phyloP scores from a whole-genome alignment of 2,797 vertebrate genomes.

The Labeo calbasu region DNA sequence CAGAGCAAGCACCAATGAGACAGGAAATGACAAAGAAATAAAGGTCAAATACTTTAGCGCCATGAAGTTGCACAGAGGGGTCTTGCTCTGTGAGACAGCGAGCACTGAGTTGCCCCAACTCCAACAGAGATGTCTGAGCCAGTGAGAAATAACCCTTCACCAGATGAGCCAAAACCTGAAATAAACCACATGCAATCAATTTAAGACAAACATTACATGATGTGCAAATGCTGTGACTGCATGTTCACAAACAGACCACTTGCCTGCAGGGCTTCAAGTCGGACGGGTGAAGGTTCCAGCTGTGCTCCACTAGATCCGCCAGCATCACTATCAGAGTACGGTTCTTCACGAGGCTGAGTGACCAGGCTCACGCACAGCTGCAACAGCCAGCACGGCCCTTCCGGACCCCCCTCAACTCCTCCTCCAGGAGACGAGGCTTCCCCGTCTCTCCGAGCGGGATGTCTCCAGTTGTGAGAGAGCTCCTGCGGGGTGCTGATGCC shows the following conservation, averaged over 20 bases:
- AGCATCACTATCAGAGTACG: constrained; percentile 82
- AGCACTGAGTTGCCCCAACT: constrained; percentile 88
- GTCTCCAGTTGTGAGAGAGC: constrained; percentile 72
- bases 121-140: constrained; percentile 81
- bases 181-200: constrained; percentile 23
- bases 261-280: constrained; percentile 94
- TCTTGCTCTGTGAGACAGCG: constrained; percentile 89
- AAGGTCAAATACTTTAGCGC: constrained; percentile 83
- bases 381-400: constrained; percentile 85
- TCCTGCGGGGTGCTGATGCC: constrained; percentile 72
- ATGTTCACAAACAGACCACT: constrained; percentile 17
- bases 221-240: not conserved
- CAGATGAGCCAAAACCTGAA: constrained; percentile 89
- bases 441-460: constrained; percentile 35
- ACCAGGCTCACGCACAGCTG: constrained; percentile 84
- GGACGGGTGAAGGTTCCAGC: constrained; percentile 90
- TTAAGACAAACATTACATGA: not conserved
- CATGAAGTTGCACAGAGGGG: constrained; percentile 91
- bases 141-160: constrained; percentile 91
- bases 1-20: not conserved
- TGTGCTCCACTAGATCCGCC: constrained; percentile 29
- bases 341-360: constrained; percentile 84
- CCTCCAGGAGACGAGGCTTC: constrained; percentile 54
- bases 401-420: constrained; percentile 53
- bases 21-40: not conserved